These are phyloP conservation scores for Kobus ellipsiprymnus DNA, from an alignment of 2,113 vertebrate genomes.

Conservation along the genomic window DNA sequence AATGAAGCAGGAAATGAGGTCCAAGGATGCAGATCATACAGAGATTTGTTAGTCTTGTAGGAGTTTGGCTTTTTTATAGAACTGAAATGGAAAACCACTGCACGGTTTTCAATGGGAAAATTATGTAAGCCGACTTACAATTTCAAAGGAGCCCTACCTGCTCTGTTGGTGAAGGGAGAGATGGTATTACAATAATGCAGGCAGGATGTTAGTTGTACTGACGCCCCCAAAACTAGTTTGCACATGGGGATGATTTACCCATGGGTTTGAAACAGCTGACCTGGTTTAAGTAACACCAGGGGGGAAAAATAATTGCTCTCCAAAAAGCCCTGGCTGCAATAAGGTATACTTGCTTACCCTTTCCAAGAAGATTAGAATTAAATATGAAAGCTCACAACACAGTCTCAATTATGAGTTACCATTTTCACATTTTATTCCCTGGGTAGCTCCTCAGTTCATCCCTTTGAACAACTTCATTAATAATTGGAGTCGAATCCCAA, in stretches of 20 bases:
- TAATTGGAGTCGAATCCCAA: background rate
- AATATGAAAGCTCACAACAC: background rate
- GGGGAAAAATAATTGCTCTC: too few relatives aligned
- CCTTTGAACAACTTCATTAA: background rate
- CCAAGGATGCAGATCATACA: accelerated
- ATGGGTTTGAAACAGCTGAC: background rate
- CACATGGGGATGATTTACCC: accelerated
- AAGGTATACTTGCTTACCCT: background rate
- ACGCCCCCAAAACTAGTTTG: accelerated
- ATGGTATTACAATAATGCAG: too few relatives aligned
- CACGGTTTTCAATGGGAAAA: too few relatives aligned
- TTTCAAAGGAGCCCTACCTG: background rate
- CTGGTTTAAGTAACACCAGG: background rate
- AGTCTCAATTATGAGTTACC: background rate
- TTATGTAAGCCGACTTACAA: background rate
- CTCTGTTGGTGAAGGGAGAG: background rate
- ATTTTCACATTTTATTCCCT: accelerated
- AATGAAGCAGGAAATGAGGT: background rate
- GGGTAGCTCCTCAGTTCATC: background rate
- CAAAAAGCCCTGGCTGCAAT: background rate
- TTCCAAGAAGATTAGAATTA: background rate
- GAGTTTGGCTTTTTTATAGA: background rate
- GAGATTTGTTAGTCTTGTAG: accelerated
- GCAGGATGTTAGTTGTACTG: background rate
- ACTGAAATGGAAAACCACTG: background rate